Conservation (phyloP, 2,113 vertebrate species). For the Rhynchomys soricoides region DNA sequence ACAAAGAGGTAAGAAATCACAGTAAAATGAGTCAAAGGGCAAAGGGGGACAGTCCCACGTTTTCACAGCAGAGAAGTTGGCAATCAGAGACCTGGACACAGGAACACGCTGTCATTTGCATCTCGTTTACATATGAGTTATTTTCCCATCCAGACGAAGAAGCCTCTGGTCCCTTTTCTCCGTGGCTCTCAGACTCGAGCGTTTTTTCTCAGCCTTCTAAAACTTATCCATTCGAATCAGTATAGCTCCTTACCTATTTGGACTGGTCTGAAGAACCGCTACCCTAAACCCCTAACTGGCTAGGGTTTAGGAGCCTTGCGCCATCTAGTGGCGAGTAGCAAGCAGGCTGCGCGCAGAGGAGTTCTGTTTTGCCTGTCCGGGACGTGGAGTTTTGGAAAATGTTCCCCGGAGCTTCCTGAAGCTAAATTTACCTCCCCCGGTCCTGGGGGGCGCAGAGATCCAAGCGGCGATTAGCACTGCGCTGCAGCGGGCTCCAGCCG, state of each 20-base stretch:
- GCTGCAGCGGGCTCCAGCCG: not conserved
- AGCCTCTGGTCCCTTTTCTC: not conserved
- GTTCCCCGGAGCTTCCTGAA: conserved; percentile 77
- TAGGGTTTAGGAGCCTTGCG: not conserved
- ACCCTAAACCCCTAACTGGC: not conserved
- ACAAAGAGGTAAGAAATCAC: not conserved
- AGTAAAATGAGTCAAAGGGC: not conserved
- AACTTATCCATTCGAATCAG: not conserved
- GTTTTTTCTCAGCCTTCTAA: not conserved
- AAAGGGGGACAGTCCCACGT: not conserved
- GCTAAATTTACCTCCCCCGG: conserved; percentile 79
- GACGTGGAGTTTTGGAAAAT: conserved; percentile 81
- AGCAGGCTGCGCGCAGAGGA: not conserved
- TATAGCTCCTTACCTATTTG: not conserved
- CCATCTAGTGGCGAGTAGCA: conserved; percentile 32
- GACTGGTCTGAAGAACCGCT: not conserved
- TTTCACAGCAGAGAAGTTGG: not conserved
- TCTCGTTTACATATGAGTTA: conserved; percentile 35
- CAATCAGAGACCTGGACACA: not conserved
- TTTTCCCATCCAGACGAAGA: not conserved
- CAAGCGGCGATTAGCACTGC: conserved; percentile 69
- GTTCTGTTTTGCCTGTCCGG: conserved; percentile 19
- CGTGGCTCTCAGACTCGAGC: not conserved
- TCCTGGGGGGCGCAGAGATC: conserved; percentile 79
- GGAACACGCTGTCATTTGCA: not conserved